These are phyloP conservation scores for Eulemur mongoz DNA, from an alignment of 2,797 vertebrate genomes.

Conservation along the genomic window DNA sequence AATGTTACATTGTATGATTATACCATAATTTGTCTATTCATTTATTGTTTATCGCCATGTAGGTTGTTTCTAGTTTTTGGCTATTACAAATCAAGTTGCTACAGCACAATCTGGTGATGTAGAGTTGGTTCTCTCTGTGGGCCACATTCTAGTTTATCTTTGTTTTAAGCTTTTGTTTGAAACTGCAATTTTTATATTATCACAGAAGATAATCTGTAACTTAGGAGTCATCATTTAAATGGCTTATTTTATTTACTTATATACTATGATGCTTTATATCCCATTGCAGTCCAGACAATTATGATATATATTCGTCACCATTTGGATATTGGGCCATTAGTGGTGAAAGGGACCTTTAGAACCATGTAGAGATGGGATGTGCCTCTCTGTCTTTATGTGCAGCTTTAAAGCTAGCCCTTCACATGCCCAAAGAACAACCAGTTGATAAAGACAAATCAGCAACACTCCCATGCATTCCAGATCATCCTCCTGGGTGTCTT, in stretches of 20 bases:
- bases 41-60: background rate
- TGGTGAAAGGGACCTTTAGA: background rate
- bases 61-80: background rate
- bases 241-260: background rate
- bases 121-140: background rate
- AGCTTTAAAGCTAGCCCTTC: background rate
- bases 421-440: background rate
- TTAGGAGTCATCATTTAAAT: constrained; percentile 2
- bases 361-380: background rate
- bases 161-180: background rate
- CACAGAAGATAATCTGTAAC: background rate
- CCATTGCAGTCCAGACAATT: background rate
- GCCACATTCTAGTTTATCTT: background rate
- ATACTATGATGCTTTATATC: background rate
- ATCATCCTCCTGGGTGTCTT: background rate
- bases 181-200: background rate
- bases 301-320: background rate
- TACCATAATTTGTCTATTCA: background rate
- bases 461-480: background rate
- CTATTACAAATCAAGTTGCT: background rate
- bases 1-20: background rate
- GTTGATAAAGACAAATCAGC: background rate
- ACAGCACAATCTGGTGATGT: background rate
- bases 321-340: background rate
- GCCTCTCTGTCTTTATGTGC: background rate